Base-by-base conservation (phyloP, 2,888 invertebrate species). In the Lydus trimaculatus region DNA sequence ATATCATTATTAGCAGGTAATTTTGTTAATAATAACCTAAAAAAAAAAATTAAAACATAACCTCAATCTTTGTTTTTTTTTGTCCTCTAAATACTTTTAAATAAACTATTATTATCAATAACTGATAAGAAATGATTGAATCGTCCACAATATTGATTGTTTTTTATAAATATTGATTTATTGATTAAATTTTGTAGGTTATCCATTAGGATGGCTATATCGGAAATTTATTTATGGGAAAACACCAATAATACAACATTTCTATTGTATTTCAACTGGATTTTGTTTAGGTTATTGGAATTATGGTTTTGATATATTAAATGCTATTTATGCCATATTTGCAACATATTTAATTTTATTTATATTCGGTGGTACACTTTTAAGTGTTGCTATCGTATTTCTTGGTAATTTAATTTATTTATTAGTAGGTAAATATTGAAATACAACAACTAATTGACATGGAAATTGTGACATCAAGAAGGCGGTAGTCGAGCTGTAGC, bases 321-420 rank as follows among this genome's bases (percentile, higher is more conserved):
- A 98, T 84, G 93, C 94, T 65, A 81, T 92, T 0, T 82, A 91
- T 61, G 91, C 95, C 43, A 90, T 94, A 58, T 71, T 91, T 25
- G 87, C 91, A 43, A 92, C 95, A 17, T 96, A 93, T 84, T 69
- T 90, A 2, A 86, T 93, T 20, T 87, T 95, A 17, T 85, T 86
- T 67, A 64, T 90, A 0, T 82, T 93, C 63, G 91, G 92, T 2
- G 91, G 92, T 4, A 90, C 92, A 2, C 84, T 87, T 61, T 74
- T 86, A 0, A 90, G 94, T 72, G 90, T 94, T 1, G 86, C 88
- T 15, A 80, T 93, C 7, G 91, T 93, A 28, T 94, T 97, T 81
- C 74, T 91, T 9, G 94, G 95, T 82, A 96, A 96, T 81, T 92
- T 98, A 91, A 85, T 82, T 0, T 95, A 96, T 80, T 86, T 96